These are phyloP conservation scores for Yponomeuta evonymella DNA, from an alignment of 2,888 invertebrate genomes.

Conservation along the genomic window DNA sequence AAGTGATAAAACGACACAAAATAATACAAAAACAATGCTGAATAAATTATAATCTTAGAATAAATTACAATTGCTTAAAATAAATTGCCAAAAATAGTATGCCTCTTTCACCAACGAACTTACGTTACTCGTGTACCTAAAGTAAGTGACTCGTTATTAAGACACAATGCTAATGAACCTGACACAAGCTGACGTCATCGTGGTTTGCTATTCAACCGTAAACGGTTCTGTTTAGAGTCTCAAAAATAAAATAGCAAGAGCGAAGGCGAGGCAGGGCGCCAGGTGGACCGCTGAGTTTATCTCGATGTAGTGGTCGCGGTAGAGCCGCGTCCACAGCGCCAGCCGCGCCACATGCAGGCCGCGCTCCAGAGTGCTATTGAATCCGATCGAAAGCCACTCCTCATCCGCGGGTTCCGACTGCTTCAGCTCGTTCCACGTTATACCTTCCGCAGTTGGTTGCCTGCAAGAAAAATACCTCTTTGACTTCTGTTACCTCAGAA, in stretches of 20 bases:
- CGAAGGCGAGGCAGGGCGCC: neutral
- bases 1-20: neutral
- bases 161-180: neutral
- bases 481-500: too few species aligned
- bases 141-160: neutral
- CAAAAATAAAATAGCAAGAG: neutral
- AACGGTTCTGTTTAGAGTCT: neutral
- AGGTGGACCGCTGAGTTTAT: conserved; percentile 25
- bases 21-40: neutral
- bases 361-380: conserved; percentile 22
- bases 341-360: conserved; percentile 46
- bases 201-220: too few species aligned
- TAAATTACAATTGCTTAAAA: neutral
- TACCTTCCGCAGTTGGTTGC: conserved; percentile 32
- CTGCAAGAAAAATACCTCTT: conserved; percentile 32
- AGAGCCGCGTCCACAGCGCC: conserved; percentile 48
- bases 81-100: conserved; percentile 1
- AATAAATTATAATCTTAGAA: neutral
- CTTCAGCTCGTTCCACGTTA: conserved; percentile 39
- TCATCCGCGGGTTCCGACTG: conserved; percentile 33
- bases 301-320: conserved; percentile 49
- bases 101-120: neutral
- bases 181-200: neutral
- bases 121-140: neutral
- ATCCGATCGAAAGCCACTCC: conserved; percentile 42